These are phyloP conservation scores for Aleiodes leptofemur DNA, from an alignment of 2,888 invertebrate genomes.

Conservation along the genomic window DNA sequence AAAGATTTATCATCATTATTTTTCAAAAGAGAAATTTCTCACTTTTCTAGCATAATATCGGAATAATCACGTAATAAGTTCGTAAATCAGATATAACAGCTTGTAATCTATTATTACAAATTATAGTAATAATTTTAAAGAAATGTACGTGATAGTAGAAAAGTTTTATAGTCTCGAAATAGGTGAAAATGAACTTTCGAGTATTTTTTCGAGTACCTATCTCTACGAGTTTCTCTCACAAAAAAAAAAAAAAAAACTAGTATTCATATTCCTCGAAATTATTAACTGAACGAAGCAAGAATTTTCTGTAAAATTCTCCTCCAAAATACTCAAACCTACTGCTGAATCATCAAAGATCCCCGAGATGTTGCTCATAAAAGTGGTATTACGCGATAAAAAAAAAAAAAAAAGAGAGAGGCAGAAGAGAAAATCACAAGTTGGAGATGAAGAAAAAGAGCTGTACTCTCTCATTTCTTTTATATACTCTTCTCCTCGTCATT, in stretches of 20 bases:
- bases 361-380: slow-evolving; percentile 19
- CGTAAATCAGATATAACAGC: slow-evolving; percentile 1
- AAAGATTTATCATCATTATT: slow-evolving; percentile 17
- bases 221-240: no score
- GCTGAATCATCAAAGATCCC: slow-evolving; percentile 23
- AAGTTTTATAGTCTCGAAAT: slow-evolving; percentile 6
- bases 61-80: slow-evolving; percentile 21
- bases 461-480: slow-evolving; percentile 11
- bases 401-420: not conserved
- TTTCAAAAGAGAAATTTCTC: slow-evolving; percentile 9
- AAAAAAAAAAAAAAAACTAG: no score
- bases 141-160: slow-evolving; percentile 5
- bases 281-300: not conserved
- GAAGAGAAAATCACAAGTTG: slow-evolving; percentile 9
- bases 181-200: slow-evolving; percentile 4
- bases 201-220: no score
- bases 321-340: not conserved
- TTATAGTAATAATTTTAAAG: slow-evolving; percentile 8
- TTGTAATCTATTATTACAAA: slow-evolving; percentile 11
- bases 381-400: slow-evolving; percentile 8
- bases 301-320: not conserved
- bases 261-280: not conserved
- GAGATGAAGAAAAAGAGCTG: slow-evolving; percentile 23
- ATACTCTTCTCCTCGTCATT: slow-evolving; percentile 6
- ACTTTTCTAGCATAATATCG: not conserved